Conservation (phyloP, 2,888 invertebrate genomes). For the Petrolisthes cinctipes region DNA sequence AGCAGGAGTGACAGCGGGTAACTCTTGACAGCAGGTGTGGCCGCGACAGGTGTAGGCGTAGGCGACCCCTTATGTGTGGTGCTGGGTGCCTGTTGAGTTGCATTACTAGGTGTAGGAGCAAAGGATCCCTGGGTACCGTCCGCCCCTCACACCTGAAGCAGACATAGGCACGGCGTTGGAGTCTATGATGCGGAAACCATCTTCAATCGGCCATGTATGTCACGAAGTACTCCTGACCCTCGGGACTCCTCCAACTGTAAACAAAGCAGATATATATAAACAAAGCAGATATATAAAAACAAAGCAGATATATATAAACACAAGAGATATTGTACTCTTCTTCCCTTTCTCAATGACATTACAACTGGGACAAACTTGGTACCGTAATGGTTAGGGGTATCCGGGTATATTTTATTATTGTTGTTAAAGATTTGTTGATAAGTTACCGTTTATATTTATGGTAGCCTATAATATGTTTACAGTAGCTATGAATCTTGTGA, state of each 20-base stretch:
- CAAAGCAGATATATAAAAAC: background rate
- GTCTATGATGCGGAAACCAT: conserved; percentile 56
- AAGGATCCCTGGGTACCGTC: conserved; percentile 48
- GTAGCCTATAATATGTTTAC: background rate
- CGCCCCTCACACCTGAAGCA: conserved; percentile 40
- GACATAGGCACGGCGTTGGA: conserved; percentile 61
- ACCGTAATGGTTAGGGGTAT: too few relatives aligned
- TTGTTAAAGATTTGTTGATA: too few relatives aligned
- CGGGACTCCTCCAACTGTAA: conserved; percentile 24
- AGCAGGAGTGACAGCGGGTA: background rate
- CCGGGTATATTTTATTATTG: too few relatives aligned
- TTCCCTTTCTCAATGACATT: too few relatives aligned
- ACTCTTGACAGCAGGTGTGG: too few relatives aligned
- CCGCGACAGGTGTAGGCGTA: background rate
- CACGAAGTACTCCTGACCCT: conserved; percentile 24
- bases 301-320: too few relatives aligned
- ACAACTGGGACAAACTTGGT: too few relatives aligned
- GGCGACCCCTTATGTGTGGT: background rate
- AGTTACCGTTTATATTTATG: background rate
- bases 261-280: too few relatives aligned
- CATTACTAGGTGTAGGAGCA: background rate
- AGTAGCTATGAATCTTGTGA: background rate
- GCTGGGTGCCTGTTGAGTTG: background rate
- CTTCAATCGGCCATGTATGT: conserved; percentile 55
- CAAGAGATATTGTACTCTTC: too few relatives aligned